phyloP scores from a whole-genome alignment of 1,140 invertebrate genomes.

The Matsumurasca onukii region DNA sequence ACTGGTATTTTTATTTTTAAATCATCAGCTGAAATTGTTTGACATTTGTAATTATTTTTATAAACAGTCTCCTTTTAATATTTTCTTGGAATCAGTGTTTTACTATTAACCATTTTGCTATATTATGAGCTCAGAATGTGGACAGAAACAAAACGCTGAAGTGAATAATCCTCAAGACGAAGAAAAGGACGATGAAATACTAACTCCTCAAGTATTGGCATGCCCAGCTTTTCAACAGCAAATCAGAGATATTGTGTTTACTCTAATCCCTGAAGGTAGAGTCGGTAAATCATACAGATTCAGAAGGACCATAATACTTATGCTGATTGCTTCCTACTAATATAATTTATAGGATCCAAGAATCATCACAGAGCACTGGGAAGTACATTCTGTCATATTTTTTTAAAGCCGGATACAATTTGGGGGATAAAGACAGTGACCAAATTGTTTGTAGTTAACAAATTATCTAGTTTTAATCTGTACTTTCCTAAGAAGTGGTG shows the following conservation, averaged over 20 bases:
- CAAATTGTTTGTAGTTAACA: too few species aligned
- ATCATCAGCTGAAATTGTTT: too few species aligned
- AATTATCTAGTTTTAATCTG: too few species aligned
- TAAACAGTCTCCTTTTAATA: too few species aligned
- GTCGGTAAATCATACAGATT: background rate
- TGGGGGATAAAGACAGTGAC: background rate
- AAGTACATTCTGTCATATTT: background rate
- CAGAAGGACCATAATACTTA: background rate
- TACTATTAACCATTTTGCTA: too few species aligned
- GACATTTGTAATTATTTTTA: too few species aligned
- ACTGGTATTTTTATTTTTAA: too few species aligned
- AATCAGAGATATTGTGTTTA: conserved; percentile 11
- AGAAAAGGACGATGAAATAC: conserved; percentile 4
- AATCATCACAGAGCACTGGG: background rate
- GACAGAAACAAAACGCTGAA: background rate
- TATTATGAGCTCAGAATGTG: background rate
- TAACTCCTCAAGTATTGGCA: background rate
- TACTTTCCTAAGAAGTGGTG: too few species aligned
- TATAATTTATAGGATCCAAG: background rate
- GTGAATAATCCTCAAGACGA: background rate
- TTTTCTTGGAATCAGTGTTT: too few species aligned
- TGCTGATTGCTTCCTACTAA: background rate
- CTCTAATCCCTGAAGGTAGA: conserved; percentile 6
- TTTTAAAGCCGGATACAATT: background rate
- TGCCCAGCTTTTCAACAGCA: conserved; percentile 17